Evolutionary conservation across 2,888 invertebrate genomes (phyloP).

Genomic region (Synanthedon tipuliformis): DNA sequence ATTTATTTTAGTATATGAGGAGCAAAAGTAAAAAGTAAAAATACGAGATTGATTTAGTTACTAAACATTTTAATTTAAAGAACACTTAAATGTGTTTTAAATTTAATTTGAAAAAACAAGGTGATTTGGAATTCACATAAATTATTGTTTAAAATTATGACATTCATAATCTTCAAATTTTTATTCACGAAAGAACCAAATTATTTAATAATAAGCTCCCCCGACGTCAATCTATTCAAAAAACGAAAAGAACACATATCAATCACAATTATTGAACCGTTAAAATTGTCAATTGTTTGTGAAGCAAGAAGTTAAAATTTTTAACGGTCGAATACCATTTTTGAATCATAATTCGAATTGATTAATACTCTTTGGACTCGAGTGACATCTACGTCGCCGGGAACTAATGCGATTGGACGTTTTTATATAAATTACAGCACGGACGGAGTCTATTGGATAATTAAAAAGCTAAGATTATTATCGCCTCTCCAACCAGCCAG

Average conservation of each 20-base stretch:
- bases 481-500: constrained; percentile 45
- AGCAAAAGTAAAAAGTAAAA: no score
- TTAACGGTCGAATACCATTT: constrained; percentile 22
- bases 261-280: constrained; percentile 1
- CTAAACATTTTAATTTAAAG: no score
- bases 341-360: constrained; percentile 35
- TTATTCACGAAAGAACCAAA: no score
- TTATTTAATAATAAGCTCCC: no score
- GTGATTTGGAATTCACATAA: no score
- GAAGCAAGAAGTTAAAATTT: not conserved
- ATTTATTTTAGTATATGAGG: no score
- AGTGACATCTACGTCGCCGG: constrained; percentile 51
- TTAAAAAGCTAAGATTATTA: constrained; percentile 58
- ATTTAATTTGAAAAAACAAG: no score
- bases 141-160: no score
- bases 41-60: no score
- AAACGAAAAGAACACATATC: not conserved
- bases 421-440: constrained; percentile 54
- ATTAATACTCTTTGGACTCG: constrained; percentile 46
- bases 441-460: constrained; percentile 59
- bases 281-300: not conserved
- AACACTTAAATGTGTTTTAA: no score
- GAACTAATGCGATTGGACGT: constrained; percentile 62
- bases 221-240: no score
- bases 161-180: no score